These are phyloP conservation scores for Cryptus armator DNA, from an alignment of 2,888 invertebrate species.

Conservation along the genomic window DNA sequence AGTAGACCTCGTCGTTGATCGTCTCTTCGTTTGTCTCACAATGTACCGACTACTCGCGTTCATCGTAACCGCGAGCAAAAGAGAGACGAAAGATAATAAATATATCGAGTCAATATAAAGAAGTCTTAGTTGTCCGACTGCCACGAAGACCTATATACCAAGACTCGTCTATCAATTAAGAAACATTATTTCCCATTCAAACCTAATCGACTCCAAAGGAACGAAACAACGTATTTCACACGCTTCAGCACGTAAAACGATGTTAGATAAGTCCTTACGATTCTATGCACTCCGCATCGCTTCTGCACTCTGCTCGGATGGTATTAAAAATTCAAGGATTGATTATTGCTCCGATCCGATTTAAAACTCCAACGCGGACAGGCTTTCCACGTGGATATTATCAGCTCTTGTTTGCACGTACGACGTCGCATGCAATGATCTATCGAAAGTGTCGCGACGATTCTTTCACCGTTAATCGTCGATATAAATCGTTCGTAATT, in stretches of 20 bases:
- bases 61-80: slow-evolving; percentile 46
- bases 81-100: slow-evolving; percentile 49
- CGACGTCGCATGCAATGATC: not conserved
- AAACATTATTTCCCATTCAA: not conserved
- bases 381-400: no score
- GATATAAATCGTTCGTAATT: not conserved
- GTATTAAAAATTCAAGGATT: no score
- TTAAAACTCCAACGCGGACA: no score
- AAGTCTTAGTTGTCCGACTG: slow-evolving; percentile 31
- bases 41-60: slow-evolving; percentile 39
- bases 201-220: not conserved
- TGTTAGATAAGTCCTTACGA: no score
- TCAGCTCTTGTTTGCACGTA: no score
- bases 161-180: not conserved
- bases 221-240: no score
- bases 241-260: no score
- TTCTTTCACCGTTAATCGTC: no score
- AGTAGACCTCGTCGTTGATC: slow-evolving; percentile 38
- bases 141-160: not conserved
- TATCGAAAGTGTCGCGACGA: not conserved
- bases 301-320: no score
- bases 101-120: slow-evolving; percentile 27
- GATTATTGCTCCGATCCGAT: no score
- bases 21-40: slow-evolving; percentile 52
- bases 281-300: no score